Conservation (phyloP, 1,140 invertebrate species). For the Drosophila ercepeae region DNA sequence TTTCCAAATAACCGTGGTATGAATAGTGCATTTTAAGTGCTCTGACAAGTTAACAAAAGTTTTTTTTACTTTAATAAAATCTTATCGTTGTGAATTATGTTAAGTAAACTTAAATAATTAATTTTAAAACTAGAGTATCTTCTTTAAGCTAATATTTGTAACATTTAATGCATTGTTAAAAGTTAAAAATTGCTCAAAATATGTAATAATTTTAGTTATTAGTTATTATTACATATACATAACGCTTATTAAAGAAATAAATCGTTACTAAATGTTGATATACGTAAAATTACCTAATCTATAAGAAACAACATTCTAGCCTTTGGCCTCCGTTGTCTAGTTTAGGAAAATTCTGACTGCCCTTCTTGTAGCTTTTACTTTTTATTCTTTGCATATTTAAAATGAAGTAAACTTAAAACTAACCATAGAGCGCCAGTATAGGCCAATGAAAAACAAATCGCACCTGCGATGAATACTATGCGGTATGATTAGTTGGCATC, state of each 20-base stretch:
- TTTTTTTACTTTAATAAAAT: conserved; percentile 6
- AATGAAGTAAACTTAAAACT: too few species aligned
- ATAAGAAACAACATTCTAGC: too few species aligned
- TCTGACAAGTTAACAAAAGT: conserved; percentile 25
- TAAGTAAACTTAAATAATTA: background rate
- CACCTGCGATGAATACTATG: too few species aligned
- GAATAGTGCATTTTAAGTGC: conserved; percentile 30
- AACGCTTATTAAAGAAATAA: background rate
- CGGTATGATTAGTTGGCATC: too few species aligned
- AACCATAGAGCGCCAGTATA: too few species aligned
- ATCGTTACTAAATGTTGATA: background rate
- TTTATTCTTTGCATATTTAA: too few species aligned
- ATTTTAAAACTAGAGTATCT: background rate
- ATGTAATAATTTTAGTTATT: background rate
- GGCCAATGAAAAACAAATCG: too few species aligned
- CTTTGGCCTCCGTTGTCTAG: too few species aligned
- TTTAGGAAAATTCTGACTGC: too few species aligned
- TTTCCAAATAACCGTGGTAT: background rate
- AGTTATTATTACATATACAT: too few species aligned
- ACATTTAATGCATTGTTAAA: conserved; percentile 1
- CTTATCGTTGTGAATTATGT: background rate
- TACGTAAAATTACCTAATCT: too few species aligned
- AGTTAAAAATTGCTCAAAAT: background rate
- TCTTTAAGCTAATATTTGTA: background rate
- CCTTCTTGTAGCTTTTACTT: too few species aligned